These are phyloP conservation scores for Epirrhoe alternata DNA, from an alignment of 2,888 invertebrate genomes.

Conservation along the genomic window DNA sequence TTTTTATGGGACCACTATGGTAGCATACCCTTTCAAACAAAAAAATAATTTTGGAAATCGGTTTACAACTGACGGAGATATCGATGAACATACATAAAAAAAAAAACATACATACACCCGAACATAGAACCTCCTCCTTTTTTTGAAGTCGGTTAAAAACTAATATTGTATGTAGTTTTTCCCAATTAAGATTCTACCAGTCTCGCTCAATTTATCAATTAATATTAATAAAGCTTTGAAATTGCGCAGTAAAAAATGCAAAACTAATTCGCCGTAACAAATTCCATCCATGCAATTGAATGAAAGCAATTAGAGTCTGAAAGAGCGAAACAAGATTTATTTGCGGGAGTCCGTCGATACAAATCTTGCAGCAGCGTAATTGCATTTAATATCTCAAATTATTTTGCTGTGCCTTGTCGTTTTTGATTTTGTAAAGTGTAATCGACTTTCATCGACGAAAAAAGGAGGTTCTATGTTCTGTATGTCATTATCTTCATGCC, in stretches of 20 bases:
- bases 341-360: constrained; percentile 18
- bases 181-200: background rate
- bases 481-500: too few relatives aligned
- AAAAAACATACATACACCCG: too few relatives aligned
- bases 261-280: constrained; percentile 18
- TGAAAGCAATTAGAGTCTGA: constrained; percentile 32
- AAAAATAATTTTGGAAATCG: too few relatives aligned
- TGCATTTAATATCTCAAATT: constrained; percentile 7
- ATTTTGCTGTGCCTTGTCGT: background rate
- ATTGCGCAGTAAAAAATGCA: constrained; percentile 19
- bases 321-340: constrained; percentile 29
- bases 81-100: too few relatives aligned
- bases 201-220: background rate
- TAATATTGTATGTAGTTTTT: too few relatives aligned
- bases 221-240: constrained; percentile 7
- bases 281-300: constrained; percentile 26
- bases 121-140: too few relatives aligned
- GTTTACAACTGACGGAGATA: too few relatives aligned
- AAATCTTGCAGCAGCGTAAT: constrained; percentile 2
- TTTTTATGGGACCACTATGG: too few relatives aligned
- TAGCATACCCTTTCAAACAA: too few relatives aligned
- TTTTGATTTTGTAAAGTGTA: background rate
- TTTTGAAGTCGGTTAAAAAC: too few relatives aligned
- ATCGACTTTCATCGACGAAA: too few relatives aligned
- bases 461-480: too few relatives aligned